These are phyloP conservation scores for Notolepis coatsorum DNA, from an alignment of 2,797 vertebrate genomes.

Conservation along the genomic window DNA sequence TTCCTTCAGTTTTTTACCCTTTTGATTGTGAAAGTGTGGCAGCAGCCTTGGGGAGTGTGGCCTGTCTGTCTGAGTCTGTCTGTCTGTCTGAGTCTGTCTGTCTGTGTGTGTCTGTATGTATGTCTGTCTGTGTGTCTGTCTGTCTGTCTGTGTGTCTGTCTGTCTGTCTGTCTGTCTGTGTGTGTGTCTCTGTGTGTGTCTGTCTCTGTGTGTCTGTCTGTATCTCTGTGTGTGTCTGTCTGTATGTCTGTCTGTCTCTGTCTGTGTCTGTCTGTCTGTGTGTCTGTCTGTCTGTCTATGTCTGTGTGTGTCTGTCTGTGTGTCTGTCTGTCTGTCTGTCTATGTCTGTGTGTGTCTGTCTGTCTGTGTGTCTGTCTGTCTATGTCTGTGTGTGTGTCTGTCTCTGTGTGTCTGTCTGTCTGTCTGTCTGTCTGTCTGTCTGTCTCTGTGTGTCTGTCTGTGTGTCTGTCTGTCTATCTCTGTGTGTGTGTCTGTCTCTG, in stretches of 20 bases:
- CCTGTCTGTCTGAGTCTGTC: conserved; percentile 41
- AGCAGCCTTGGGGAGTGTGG: conserved; percentile 51
- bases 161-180: conserved; percentile 41
- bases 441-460: conserved; percentile 53
- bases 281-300: background rate
- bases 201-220: conserved; percentile 41
- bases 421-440: conserved; percentile 9
- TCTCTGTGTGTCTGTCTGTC: too few species aligned
- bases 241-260: too few species aligned
- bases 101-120: too few species aligned
- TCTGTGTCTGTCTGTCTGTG: too few species aligned
- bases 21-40: conserved; percentile 66
- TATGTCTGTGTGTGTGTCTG: too few species aligned
- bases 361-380: too few species aligned
- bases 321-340: conserved; percentile 45
- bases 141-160: background rate
- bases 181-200: conserved; percentile 45
- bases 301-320: conserved; percentile 42
- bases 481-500: too few species aligned
- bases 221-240: too few species aligned
- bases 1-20: conserved; percentile 65
- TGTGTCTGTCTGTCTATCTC: conserved; percentile 18
- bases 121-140: too few species aligned
- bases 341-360: too few species aligned
- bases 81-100: too few species aligned